Evolutionary conservation across 2,113 vertebrate genomes (phyloP).

Genomic region (Notarius quadriscutis): DNA sequence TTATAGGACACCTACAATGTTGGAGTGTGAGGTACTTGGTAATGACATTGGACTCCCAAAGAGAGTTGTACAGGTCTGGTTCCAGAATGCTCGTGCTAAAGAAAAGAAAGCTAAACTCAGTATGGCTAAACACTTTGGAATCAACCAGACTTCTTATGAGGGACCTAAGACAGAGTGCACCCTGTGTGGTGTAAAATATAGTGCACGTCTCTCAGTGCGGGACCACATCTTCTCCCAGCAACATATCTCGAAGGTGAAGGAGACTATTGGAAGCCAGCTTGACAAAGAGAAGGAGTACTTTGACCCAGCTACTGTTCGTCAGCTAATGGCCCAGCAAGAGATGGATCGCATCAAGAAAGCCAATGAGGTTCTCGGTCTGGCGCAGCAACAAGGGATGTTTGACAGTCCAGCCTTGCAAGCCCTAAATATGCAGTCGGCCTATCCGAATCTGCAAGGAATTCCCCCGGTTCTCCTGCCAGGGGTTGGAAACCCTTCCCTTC

Average conservation of each 20-base stretch:
- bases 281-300: conserved; percentile 99
- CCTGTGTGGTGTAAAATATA: conserved; percentile 99
- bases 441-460: conserved; percentile 93
- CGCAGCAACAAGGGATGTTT: conserved; percentile 94
- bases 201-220: conserved; percentile 94
- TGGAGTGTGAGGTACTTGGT: conserved; percentile 98
- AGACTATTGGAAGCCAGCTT: conserved; percentile 97
- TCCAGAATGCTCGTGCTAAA: conserved; percentile 98
- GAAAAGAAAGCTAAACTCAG: conserved; percentile 99
- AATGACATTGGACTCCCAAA: conserved; percentile 99
- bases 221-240: conserved; percentile 99
- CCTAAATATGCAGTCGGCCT: conserved; percentile 91
- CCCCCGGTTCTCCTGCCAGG: conserved; percentile 94
- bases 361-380: conserved; percentile 96
- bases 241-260: conserved; percentile 98
- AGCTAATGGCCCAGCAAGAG: conserved; percentile 99
- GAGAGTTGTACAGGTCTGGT: conserved; percentile 99
- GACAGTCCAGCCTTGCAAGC: conserved; percentile 92
- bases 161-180: conserved; percentile 98
- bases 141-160: conserved; percentile 97
- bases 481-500: conserved; percentile 94
- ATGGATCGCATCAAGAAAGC: conserved; percentile 99
- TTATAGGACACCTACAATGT: conserved; percentile 98
- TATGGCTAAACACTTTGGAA: conserved; percentile 99
- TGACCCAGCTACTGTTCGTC: conserved; percentile 96